These are phyloP conservation scores for Karalla daura DNA, from an alignment of 2,797 vertebrate genomes.

Conservation along the genomic window DNA sequence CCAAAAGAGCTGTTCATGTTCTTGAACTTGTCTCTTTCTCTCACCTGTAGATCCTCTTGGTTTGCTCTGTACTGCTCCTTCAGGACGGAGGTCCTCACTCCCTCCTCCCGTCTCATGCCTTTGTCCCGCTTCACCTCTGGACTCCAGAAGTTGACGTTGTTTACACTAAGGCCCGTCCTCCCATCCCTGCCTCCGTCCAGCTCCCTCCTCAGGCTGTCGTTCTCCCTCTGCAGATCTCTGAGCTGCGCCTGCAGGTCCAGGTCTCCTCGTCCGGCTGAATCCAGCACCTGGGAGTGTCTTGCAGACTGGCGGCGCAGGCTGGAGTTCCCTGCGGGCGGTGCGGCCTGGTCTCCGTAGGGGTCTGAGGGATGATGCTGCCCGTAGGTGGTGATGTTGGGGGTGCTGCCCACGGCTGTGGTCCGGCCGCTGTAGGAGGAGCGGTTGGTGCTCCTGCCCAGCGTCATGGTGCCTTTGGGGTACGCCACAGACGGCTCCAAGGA, in stretches of 20 bases:
- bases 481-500: slow-evolving; percentile 87
- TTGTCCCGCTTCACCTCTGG: slow-evolving; percentile 93
- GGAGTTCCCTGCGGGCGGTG: slow-evolving; percentile 78
- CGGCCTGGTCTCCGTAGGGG: slow-evolving; percentile 86
- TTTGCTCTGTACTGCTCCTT: slow-evolving; percentile 92
- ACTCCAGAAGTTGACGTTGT: slow-evolving; percentile 95
- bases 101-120: slow-evolving; percentile 90
- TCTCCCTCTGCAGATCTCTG: slow-evolving; percentile 93
- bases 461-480: slow-evolving; percentile 96
- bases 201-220: slow-evolving; percentile 91
- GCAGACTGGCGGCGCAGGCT: slow-evolving; percentile 86
- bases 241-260: slow-evolving; percentile 92
- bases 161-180: slow-evolving; percentile 87
- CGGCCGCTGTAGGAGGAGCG: slow-evolving; percentile 88
- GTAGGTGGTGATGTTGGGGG: slow-evolving; percentile 93
- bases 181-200: slow-evolving; percentile 91
- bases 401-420: slow-evolving; percentile 91
- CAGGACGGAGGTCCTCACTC: slow-evolving; percentile 86
- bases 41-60: slow-evolving; percentile 94
- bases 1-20: no score
- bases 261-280: slow-evolving; percentile 57
- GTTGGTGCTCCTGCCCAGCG: slow-evolving; percentile 91
- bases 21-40: slow-evolving; percentile 15
- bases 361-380: slow-evolving; percentile 87
- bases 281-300: slow-evolving; percentile 72